phyloP scores from a whole-genome alignment of 30 jellyfish, hydroid and myxozoan species.

The Aurelia sp. region DNA sequence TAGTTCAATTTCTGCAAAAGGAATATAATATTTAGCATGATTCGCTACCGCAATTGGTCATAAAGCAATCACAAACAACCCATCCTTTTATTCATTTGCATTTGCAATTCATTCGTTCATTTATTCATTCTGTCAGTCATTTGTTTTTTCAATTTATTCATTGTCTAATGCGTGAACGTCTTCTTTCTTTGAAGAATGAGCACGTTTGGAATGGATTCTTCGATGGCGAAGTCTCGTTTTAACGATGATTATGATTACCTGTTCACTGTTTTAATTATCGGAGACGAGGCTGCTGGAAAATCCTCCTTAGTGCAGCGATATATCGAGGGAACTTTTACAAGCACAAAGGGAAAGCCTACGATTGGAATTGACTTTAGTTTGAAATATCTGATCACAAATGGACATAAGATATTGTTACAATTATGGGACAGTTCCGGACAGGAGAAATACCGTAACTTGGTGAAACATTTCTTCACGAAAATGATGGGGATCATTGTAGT shows the following conservation, averaged over 20 bases:
- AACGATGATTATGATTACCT: slow-evolving; percentile 56
- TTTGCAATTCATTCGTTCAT: no score
- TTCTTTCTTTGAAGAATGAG: no score
- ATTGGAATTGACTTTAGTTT: slow-evolving; percentile 66
- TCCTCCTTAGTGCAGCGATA: slow-evolving; percentile 36
- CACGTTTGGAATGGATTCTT: no score
- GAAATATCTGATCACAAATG: slow-evolving; percentile 13
- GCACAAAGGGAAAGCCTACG: slow-evolving; percentile 25
- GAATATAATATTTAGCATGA: no score
- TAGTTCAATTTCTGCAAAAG: no score
- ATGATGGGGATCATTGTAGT: slow-evolving; percentile 62
- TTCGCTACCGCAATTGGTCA: no score
- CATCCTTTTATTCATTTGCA: no score
- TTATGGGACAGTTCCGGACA: slow-evolving; percentile 81
- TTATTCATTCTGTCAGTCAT: no score
- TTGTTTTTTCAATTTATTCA: no score
- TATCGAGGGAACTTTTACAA: slow-evolving; percentile 18
- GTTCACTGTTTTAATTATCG: slow-evolving; percentile 39
- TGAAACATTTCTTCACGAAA: slow-evolving; percentile 43
- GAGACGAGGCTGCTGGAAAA: slow-evolving; percentile 57
- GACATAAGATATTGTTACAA: slow-evolving; percentile 50
- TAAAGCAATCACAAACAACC: no score
- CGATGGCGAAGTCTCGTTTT: slow-evolving; percentile 11
- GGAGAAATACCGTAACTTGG: slow-evolving; percentile 37
- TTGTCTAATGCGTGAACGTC: no score